phyloP scores from a whole-genome alignment of 2,113 vertebrate species.

The Crotalus viridis region DNA sequence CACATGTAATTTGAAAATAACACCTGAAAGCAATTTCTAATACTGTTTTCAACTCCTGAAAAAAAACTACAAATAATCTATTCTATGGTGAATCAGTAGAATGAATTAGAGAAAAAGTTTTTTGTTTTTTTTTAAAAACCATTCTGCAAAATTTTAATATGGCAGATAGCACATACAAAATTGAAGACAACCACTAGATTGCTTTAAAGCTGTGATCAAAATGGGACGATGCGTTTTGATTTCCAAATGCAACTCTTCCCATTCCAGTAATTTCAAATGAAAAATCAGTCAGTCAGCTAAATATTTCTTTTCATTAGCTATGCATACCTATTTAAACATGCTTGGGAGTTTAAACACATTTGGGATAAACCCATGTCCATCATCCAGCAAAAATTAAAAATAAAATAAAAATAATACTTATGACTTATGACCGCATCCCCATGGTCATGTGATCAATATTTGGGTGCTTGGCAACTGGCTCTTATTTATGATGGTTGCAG shows the following conservation, averaged over 20 bases:
- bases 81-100: conserved; percentile 49
- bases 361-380: no score
- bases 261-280: not conserved
- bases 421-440: no score
- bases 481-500: no score
- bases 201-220: not conserved
- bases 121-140: not conserved
- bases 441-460: no score
- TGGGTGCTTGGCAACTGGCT: no score
- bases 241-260: not conserved
- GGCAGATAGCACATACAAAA: not conserved
- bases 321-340: not conserved
- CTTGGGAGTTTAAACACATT: no score
- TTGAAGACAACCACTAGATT: not conserved
- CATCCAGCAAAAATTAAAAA: no score
- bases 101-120: conserved; percentile 32
- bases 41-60: conserved; percentile 34
- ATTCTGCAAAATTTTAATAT: not conserved
- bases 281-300: conserved; percentile 2
- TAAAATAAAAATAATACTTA: no score
- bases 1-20: conserved; percentile 66
- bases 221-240: not conserved
- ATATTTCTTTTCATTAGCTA: conserved; percentile 11
- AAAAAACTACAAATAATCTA: conserved; percentile 36
- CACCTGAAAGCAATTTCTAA: conserved; percentile 64